Base-by-base conservation (phyloP, 2,888 invertebrate genomes). In the Hololepta plana region DNA sequence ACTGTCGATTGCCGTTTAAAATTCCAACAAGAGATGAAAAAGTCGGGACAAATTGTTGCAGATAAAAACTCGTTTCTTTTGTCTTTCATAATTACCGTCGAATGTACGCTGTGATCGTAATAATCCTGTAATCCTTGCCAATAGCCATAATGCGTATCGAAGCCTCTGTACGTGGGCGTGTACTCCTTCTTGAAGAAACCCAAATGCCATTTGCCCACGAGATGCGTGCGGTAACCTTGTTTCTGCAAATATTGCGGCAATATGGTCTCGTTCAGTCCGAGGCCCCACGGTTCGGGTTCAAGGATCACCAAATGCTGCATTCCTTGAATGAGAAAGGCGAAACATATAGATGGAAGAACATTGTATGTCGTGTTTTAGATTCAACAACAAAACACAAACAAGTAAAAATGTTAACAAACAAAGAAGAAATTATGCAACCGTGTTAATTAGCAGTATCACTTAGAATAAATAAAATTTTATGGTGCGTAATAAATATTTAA, bases 191-290 rank as follows among this genome's bases (percentile, higher is more conserved):
- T 60, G 34, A 69, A 73, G 59, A 73, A 81, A 2, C 90, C 90
- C 31, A 90, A 64, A 48, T 81, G 77, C 84, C 84, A 84, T 57
- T 85, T 85, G 8, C 85, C 85, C 8, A 85, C 65, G 17, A 77
- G 69, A 46, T 77, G 73, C 1, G 80, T 80, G 12, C 55, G 51
- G 48, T 84, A 87, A 5, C 81, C 81, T 28, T 59, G 51, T 13
- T 57, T 58, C 42, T 62, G 62, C 26, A 85, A 55, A 50, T 75
- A 69, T 51, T 70, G 55, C 0, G 68, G 67, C 32, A 68, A 38
- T 30, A 67, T 38, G 36, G 60, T 64, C 44, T 65, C 60, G 26
- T 50, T 55, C 3, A 72, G 44, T 0, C 73, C 70, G 6, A 88
- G 49, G 3, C 80, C 81, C 51, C 75, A 71, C 1, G 80, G 79